Base-by-base conservation (phyloP, 1,140 invertebrate genomes). In the Gyrodactylus bullatarudis region DNA sequence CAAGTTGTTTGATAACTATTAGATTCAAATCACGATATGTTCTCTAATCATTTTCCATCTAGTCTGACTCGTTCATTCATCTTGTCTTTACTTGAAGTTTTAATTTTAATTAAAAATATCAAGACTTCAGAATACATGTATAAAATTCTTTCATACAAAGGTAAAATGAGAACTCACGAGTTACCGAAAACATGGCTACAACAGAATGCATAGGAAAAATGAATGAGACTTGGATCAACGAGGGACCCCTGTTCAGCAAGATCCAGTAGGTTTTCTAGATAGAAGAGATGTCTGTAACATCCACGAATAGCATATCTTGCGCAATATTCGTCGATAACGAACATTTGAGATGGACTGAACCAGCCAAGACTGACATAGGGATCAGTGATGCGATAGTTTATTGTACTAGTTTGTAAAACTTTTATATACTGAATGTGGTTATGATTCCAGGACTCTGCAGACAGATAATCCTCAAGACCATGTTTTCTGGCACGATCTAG, bases 301-400 rank as follows among this genome's bases (percentile, higher is more conserved):
- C 91, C 91, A 68, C 94, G 84, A 0, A 98, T 92, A 69, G 94
- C 93, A 80, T 99, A 99, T 83, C 87, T 78, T 1, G 93, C 92
- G 81, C 90, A 93, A 82, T 98, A 99, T 81, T 99, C 94, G 80
- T 99, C 94, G 71, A 98, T 81, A 16, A 96, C 89, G 82, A 97
- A 98, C 20, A 97, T 86, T 85, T 98, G 93, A 1, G 92, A 93
- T 0, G 94, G 93, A 77, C 91, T 96, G 79, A 98, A 97, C 94
- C 94, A 98, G 75, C 94, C 94, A 84, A 98, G 82, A 73, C 92
- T 98, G 78, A 91, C 93, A 79, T 94, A 97, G 0, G 90, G 89
- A 84, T 98, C 94, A 79, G 87, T 89, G 24, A 99, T 84, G 77
- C 94, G 85, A 82, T 91, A 97, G 78, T 96, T 91, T 54, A 99